Evolutionary conservation across 2,797 vertebrate genomes (phyloP).

Genomic region (Falco peregrinus): DNA sequence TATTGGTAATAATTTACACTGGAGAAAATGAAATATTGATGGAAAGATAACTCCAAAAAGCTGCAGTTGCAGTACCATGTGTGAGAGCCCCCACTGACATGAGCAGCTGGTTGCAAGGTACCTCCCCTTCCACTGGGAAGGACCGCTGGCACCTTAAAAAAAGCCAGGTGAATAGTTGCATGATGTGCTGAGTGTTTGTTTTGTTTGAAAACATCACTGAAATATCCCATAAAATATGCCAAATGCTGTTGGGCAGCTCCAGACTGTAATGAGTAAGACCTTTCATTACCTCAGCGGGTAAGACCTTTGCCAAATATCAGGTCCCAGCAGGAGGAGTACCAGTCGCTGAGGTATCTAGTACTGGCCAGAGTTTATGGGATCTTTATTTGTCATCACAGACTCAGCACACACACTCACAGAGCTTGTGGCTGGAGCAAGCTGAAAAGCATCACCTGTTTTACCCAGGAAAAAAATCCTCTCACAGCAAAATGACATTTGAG

Average conservation of each 20-base stretch:
- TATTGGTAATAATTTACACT: neutral
- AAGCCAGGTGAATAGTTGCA: neutral
- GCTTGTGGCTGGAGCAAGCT: neutral
- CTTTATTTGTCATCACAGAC: neutral
- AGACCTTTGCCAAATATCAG: neutral
- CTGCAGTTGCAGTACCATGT: neutral
- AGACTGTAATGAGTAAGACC: neutral
- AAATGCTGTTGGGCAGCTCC: neutral
- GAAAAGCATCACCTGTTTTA: neutral
- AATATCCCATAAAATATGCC: neutral
- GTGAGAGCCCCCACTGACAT: fast-evolving
- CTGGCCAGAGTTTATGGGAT: neutral
- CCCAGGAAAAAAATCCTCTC: neutral
- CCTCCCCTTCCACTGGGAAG: neutral
- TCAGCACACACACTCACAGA: neutral
- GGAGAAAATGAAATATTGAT: neutral
- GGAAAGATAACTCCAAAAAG: neutral
- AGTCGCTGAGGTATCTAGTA: neutral
- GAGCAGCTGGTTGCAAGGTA: neutral
- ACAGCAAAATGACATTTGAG: neutral
- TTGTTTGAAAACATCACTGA: neutral
- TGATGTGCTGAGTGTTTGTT: neutral
- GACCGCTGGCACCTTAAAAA: neutral
- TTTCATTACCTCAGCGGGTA: too few relatives aligned
- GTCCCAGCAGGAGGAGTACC: neutral